Evolutionary conservation across 1,140 invertebrate species (phyloP).

Genomic region (Sycobia sp.): DNA sequence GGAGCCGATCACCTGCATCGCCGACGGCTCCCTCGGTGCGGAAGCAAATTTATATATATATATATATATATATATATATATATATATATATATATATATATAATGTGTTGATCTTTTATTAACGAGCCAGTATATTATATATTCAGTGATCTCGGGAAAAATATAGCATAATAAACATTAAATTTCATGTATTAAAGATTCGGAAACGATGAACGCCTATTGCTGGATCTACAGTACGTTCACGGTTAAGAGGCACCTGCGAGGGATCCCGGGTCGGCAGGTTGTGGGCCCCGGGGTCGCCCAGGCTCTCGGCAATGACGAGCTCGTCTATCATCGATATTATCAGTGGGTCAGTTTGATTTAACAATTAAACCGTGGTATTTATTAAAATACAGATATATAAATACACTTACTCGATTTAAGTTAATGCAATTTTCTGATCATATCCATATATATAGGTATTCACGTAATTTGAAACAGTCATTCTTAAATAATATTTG

Average conservation of each 20-base stretch:
- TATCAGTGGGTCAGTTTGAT: slow-evolving; percentile 67
- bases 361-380: no score
- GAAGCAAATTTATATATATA: no score
- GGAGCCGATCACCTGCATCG: slow-evolving; percentile 63
- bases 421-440: no score
- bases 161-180: slow-evolving; percentile 32
- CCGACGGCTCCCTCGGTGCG: slow-evolving; percentile 46
- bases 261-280: slow-evolving; percentile 42
- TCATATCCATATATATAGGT: no score
- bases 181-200: slow-evolving; percentile 36
- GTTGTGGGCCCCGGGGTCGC: slow-evolving; percentile 49
- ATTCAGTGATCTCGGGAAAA: background rate
- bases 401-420: no score
- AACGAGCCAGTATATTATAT: no score
- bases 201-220: slow-evolving; percentile 66
- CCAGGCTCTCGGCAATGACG: slow-evolving; percentile 49
- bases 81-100: no score
- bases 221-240: slow-evolving; percentile 72
- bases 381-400: no score
- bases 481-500: no score
- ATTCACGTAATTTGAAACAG: no score
- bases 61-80: no score
- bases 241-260: slow-evolving; percentile 55
- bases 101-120: no score
- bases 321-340: slow-evolving; percentile 65